Conservation (phyloP, 1,140 invertebrate genomes). For the Ptiloglossa arizonensis region DNA sequence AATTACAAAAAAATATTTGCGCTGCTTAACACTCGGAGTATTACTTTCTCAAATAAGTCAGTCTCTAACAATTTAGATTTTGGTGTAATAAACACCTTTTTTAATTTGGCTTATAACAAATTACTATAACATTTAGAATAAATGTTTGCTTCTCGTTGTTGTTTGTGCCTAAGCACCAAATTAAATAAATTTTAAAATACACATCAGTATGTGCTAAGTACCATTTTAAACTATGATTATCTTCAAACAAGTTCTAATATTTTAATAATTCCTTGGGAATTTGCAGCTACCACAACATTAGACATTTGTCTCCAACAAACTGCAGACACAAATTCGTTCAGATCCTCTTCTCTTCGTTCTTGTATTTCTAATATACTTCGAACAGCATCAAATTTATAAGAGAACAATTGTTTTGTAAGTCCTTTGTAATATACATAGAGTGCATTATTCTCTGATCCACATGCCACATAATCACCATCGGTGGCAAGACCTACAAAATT, state of each 20-base stretch:
- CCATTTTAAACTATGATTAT: slow-evolving; percentile 1
- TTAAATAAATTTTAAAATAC: slow-evolving; percentile 33
- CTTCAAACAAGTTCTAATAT: slow-evolving; percentile 89
- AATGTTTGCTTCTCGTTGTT: slow-evolving; percentile 57
- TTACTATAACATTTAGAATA: slow-evolving; percentile 61
- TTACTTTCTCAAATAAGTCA: slow-evolving; percentile 35
- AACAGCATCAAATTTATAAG: slow-evolving; percentile 93
- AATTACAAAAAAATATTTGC: slow-evolving; percentile 53
- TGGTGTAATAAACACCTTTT: slow-evolving; percentile 16
- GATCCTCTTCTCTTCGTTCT: slow-evolving; percentile 91
- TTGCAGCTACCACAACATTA: slow-evolving; percentile 95
- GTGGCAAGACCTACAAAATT: slow-evolving; percentile 98
- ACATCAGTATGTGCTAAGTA: slow-evolving; percentile 11
- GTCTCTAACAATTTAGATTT: slow-evolving; percentile 44
- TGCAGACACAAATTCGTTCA: slow-evolving; percentile 97
- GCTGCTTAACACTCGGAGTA: slow-evolving; percentile 36
- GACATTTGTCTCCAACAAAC: slow-evolving; percentile 96
- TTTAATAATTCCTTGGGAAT: slow-evolving; percentile 97
- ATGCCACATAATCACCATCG: slow-evolving; percentile 96
- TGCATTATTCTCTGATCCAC: slow-evolving; percentile 97
- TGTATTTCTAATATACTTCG: slow-evolving; percentile 90
- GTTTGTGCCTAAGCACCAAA: slow-evolving; percentile 31
- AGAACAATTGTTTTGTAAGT: slow-evolving; percentile 92
- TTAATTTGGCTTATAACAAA: slow-evolving; percentile 33
- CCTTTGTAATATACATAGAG: slow-evolving; percentile 97